Conservation (phyloP, 2,113 vertebrate species). For the Chaetodon trifascialis region DNA sequence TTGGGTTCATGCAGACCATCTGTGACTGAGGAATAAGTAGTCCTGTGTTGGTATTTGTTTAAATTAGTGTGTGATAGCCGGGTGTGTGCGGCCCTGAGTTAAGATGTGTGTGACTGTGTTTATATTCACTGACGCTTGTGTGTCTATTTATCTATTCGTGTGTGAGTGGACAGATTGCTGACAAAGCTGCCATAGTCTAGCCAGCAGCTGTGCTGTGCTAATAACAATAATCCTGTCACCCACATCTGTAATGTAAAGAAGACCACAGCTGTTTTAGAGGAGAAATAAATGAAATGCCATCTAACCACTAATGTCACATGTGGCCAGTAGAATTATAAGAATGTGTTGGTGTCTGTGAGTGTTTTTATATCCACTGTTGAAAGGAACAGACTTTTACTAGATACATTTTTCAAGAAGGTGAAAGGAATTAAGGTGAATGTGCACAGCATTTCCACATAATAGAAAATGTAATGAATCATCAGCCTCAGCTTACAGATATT, state of each 20-base stretch:
- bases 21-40: constrained; percentile 41
- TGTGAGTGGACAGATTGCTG: constrained; percentile 53
- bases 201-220: constrained; percentile 52
- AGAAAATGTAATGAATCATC: too few relatives aligned
- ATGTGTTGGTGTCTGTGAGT: neutral
- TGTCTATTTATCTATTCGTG: constrained; percentile 52
- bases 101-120: constrained; percentile 55
- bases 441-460: too few relatives aligned
- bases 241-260: constrained; percentile 38
- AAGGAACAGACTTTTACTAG: neutral
- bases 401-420: too few relatives aligned
- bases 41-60: constrained; percentile 37
- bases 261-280: constrained; percentile 19
- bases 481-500: neutral
- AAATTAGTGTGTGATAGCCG: constrained; percentile 17
- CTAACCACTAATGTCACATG: constrained; percentile 5
- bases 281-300: constrained; percentile 22
- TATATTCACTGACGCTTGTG: constrained; percentile 29
- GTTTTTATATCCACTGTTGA: constrained; percentile 23
- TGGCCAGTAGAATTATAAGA: neutral
- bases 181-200: constrained; percentile 41
- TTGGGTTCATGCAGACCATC: constrained; percentile 36
- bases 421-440: neutral
- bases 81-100: constrained; percentile 11
- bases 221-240: constrained; percentile 55